phyloP scores from a whole-genome alignment of 2,888 invertebrate species.

The Nephrotoma guestfalica region DNA sequence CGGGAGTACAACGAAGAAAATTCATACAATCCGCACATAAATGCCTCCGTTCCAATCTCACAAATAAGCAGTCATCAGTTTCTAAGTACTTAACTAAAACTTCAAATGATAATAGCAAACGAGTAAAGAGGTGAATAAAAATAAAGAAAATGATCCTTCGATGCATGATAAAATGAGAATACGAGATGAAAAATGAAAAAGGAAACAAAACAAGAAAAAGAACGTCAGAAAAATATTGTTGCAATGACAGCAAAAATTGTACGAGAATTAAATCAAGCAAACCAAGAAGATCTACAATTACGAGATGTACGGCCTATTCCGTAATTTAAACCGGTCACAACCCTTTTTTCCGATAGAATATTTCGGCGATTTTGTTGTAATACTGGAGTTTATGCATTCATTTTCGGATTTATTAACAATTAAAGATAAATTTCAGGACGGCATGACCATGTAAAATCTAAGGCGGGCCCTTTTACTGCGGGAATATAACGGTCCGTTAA shows the following conservation, averaged over 20 bases:
- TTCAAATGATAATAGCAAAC: conserved; percentile 33
- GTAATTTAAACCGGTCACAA: conserved; percentile 50
- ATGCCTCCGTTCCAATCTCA: too few species aligned
- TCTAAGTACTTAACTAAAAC: conserved; percentile 49
- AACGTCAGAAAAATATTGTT: conserved; percentile 42
- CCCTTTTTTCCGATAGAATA: conserved; percentile 59
- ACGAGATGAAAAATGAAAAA: conserved; percentile 22
- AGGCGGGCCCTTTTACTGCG: conserved; percentile 57
- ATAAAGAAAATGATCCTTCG: conserved; percentile 15
- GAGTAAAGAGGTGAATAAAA: conserved; percentile 11
- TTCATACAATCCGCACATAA: too few species aligned
- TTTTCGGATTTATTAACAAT: conserved; percentile 68
- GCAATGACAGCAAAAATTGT: conserved; percentile 15
- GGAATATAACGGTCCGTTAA: conserved; percentile 67
- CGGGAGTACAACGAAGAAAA: too few species aligned
- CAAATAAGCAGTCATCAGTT: conserved; percentile 50
- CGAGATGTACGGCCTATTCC: conserved; percentile 80
- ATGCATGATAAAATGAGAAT: conserved; percentile 17
- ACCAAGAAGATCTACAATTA: conserved; percentile 80
- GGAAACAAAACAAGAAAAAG: conserved; percentile 27
- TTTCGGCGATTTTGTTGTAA: conserved; percentile 74
- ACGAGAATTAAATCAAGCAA: conserved; percentile 45
- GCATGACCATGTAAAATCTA: conserved; percentile 57
- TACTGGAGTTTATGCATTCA: conserved; percentile 77
- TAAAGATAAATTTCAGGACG: conserved; percentile 61